phyloP scores from a whole-genome alignment of 2,113 vertebrate genomes.

The Urocynchramus pylzowi region DNA sequence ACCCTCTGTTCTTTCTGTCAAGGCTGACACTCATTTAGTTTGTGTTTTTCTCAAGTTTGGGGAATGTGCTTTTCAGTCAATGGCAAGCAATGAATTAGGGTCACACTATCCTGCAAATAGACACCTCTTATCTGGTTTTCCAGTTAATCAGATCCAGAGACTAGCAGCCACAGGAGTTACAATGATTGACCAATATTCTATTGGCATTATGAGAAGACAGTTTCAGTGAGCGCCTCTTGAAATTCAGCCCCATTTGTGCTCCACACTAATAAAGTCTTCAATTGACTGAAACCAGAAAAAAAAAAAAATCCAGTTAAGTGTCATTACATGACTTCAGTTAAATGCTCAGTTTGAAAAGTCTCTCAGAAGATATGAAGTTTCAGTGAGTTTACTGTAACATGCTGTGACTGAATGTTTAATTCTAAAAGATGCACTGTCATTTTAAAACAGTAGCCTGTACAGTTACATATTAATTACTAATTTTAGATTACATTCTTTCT shows the following conservation, averaged over 20 bases:
- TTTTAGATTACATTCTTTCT: not conserved
- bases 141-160: constrained; percentile 41
- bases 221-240: constrained; percentile 4
- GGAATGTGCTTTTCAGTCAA: not conserved
- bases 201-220: constrained; percentile 25
- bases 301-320: constrained; percentile 31
- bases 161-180: not conserved
- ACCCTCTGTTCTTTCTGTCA: not conserved
- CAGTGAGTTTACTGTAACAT: not conserved
- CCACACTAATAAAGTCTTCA: constrained; percentile 45
- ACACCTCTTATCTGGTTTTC: not conserved
- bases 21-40: not conserved
- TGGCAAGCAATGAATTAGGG: not conserved
- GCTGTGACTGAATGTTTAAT: not conserved
- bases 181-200: not conserved
- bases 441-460: not conserved
- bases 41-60: not conserved
- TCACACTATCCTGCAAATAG: not conserved
- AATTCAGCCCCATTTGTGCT: constrained; percentile 57
- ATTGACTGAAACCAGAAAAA: constrained; percentile 31
- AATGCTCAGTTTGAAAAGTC: constrained; percentile 2
- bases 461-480: not conserved
- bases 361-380: constrained; percentile 30
- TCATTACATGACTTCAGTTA: constrained; percentile 52
- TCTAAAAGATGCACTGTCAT: not conserved